Base-by-base conservation (phyloP, 53 echinoderm and acorn worm genomes). In the Paracentrotus lividus region DNA sequence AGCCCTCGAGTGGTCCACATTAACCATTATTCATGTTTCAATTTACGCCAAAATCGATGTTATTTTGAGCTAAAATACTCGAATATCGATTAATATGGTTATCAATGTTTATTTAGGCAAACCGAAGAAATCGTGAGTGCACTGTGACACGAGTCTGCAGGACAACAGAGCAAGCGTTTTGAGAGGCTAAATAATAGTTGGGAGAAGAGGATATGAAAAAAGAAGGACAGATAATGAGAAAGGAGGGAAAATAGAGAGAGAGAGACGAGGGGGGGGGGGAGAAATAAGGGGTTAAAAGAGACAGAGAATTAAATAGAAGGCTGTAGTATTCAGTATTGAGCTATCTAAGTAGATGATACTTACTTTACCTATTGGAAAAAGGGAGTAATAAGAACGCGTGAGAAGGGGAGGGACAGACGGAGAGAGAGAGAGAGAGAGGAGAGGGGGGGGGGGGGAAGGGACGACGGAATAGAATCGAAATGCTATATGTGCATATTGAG, bases 31-130 rank as follows among this genome's bases (percentile, higher is more conserved):
- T 72, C 36, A 72, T 72, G 72, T 72, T 64, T 64, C 64, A 64
- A 64, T 64, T 72, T 40, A 72, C 72, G n/a, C 40, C 21, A 72
- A 72, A 72, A 64, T 64, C 64, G 2, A 72, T 72, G 72, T 40
- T 21, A 40, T 18, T 64, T 64, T 64, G 32, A 36, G 72, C 40
- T 72, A 40, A 72, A 72, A 72, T 72, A 72, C 36, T 40, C 16
- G 20, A 10, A 21, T 72, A 72, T 72, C 18, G 72, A 72, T 72
- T 18, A n/a, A n/a, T n/a, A n/a, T n/a, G 36, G 38, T 72, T 72
- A 72, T 72, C 72, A 15, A 72, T 72, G 36, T 72, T 40, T n/a
- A n/a, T n/a, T n/a, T n/a, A n/a, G n/a, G n/a, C n/a, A n/a, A n/a
- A n/a, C n/a, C n/a, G n/a, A n/a, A n/a, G n/a, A n/a, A n/a, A n/a